A percentile compares a stretch with the other conserved stretches of the same genome.
These are phyloP conservation scores for Pammene fasciana DNA, from an alignment of 2,888 invertebrate genomes.

Conservation along the genomic window DNA sequence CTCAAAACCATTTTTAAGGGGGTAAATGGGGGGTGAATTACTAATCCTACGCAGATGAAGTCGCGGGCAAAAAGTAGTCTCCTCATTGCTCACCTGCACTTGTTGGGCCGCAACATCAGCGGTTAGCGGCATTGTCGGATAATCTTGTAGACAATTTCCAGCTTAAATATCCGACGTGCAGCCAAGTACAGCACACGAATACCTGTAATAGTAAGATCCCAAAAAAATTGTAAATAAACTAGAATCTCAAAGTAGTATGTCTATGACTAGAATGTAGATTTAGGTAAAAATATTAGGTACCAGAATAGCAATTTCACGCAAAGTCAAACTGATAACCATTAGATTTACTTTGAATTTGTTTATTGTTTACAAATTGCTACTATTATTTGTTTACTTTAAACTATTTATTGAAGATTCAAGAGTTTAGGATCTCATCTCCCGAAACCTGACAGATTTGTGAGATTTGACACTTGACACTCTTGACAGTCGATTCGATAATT, in stretches of 20 bases:
- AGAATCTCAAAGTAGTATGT: no score
- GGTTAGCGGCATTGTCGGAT: constrained; percentile 88
- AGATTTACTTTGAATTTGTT: constrained; percentile 14
- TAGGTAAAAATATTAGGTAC: background rate
- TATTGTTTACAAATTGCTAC: constrained; percentile 13
- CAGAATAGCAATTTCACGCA: constrained; percentile 40
- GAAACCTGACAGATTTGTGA: no score
- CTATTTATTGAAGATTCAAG: no score
- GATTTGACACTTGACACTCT: no score
- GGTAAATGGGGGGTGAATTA: no score
- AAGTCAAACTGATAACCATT: constrained; percentile 37
- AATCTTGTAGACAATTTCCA: constrained; percentile 77
- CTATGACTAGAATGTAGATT: background rate
- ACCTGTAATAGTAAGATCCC: constrained; percentile 50
- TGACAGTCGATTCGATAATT: no score
- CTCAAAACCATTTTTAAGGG: no score
- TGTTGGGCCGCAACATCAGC: constrained; percentile 90
- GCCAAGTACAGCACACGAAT: constrained; percentile 78
- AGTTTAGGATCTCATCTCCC: no score
- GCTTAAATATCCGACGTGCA: constrained; percentile 77
- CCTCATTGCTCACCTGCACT: constrained; percentile 71
- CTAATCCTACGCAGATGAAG: no score
- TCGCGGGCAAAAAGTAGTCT: background rate
- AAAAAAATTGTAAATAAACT: background rate
- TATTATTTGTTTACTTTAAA: background rate